Evolutionary conservation across 92 coral and sea anemone species (phyloP), one percentile per base, ranked within the genome.

Genomic region (Porites lobata): DNA sequence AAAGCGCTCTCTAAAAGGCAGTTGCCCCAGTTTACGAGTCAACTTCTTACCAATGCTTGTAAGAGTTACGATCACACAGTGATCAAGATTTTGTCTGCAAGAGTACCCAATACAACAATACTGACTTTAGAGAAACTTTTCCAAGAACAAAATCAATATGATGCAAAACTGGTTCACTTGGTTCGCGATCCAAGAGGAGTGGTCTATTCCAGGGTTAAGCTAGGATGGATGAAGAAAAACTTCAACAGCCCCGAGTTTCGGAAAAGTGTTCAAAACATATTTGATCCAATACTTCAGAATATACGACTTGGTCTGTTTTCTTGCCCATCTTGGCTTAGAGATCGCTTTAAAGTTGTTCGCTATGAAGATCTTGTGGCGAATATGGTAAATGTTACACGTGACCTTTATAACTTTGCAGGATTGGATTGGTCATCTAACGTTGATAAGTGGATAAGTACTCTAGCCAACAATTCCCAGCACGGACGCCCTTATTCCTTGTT

Each of bases 171-270:
- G 17, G 12, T 87, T 1, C 81, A 83, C 71, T 79, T 91, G 66
- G 83, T 87, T 53, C 89, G 94, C 21, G 92, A 91, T 51, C 94
- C 94, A 20, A 87, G 94, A 51, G 94, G 91, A 6, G 76, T 91
- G 7, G 69, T 87, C 17, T 72, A 67, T 18, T 87, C 92, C 38
- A 83, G 76, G 86, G 72, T 77, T 24, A 67, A 65, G 5, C 69
- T 82, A 6, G 86, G 76, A 56, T 92, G 94, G 85, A 50, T 81
- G 19, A 52, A 68, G 5, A 21, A 1, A 14, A 53, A 80, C 29
- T n/a, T 38, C 3, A 26, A 50, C 64, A 38, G 47, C 15, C 18
- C 17, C 9, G 9, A 7, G 1, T 81, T 81, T 38, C 15, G 15
- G 8, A 4, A 18, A 15, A 52, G 26, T n/a, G 77, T 68, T 54